Conservation (phyloP, 2,797 vertebrate genomes). For the Amazonetta brasiliensis region DNA sequence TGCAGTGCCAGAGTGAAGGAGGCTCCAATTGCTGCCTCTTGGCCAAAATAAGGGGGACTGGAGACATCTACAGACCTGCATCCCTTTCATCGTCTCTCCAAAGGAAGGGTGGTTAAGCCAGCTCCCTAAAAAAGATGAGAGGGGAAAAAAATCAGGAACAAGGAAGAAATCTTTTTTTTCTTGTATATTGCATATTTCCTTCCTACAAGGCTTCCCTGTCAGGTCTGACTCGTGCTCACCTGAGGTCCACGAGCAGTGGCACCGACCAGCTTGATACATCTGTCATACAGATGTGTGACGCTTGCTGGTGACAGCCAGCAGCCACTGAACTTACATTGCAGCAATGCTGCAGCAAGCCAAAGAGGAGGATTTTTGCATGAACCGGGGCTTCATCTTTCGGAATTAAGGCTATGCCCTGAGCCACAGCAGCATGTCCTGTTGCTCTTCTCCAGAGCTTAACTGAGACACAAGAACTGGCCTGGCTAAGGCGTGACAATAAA, state of each 20-base stretch:
- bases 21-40: not conserved
- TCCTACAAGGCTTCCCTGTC: not conserved
- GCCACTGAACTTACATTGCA: not conserved
- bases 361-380: not conserved
- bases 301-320: not conserved
- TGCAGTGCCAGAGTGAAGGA: not conserved
- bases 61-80: not conserved
- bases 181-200: not conserved
- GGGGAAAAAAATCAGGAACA: not conserved
- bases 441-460: not conserved
- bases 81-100: fast-evolving
- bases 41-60: not conserved
- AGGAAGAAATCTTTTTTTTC: not conserved
- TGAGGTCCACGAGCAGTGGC: not conserved
- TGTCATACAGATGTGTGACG: not conserved
- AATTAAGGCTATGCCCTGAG: not conserved
- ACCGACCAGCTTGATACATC: not conserved
- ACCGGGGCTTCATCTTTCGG: not conserved
- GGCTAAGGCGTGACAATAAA: not conserved
- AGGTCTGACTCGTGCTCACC: not conserved
- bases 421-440: not conserved
- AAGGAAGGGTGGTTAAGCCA: not conserved
- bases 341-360: not conserved
- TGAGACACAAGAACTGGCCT: not conserved
- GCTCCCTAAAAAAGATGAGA: not conserved